Evolutionary conservation across 2,888 invertebrate genomes (phyloP).

Genomic region (Agrilus cyanescens): DNA sequence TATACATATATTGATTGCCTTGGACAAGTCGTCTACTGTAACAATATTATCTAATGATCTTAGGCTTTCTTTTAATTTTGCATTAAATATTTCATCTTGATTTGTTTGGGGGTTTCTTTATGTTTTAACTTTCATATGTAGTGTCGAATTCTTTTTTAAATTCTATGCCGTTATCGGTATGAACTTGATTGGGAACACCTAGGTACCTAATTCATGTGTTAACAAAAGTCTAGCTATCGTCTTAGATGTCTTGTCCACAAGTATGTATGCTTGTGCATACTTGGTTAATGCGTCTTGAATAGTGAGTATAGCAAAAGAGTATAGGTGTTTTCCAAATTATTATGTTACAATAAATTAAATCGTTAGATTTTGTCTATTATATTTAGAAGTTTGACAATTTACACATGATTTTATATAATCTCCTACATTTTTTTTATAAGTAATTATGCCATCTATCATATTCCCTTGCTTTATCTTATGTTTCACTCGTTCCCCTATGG

Average conservation of each 20-base stretch:
- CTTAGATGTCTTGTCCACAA: constrained; percentile 22
- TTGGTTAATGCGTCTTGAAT: constrained; percentile 24
- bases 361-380: constrained; percentile 14
- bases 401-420: constrained; percentile 9
- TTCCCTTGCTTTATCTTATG: constrained; percentile 8
- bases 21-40: no score
- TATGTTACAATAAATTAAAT: constrained; percentile 21
- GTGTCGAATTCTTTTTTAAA: constrained; percentile 9
- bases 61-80: constrained; percentile 21
- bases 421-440: constrained; percentile 9
- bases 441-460: constrained; percentile 7
- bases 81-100: constrained; percentile 22
- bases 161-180: constrained; percentile 13
- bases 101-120: constrained; percentile 17
- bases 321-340: constrained; percentile 21
- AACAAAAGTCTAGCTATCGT: no score
- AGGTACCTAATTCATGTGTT: constrained; percentile 2
- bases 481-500: constrained; percentile 7
- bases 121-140: no score
- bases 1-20: constrained; percentile 3
- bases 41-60: constrained; percentile 18
- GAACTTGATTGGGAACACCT: constrained; percentile 6
- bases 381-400: constrained; percentile 20
- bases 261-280: constrained; percentile 20
- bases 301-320: constrained; percentile 20